phyloP scores from a whole-genome alignment of 2,113 vertebrate genomes.

The Ailuropoda melanoleuca region DNA sequence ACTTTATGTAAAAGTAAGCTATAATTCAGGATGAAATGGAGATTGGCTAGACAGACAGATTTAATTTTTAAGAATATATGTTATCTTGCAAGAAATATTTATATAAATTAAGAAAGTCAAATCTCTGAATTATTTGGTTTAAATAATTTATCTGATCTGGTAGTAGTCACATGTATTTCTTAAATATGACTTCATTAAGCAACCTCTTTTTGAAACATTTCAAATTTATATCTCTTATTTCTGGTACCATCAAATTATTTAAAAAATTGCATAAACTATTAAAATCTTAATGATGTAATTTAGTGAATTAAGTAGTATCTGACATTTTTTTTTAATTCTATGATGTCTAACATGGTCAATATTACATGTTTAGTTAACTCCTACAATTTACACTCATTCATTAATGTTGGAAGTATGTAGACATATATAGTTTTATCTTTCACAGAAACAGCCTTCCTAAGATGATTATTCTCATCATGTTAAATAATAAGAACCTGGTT shows the following conservation, averaged over 20 bases:
- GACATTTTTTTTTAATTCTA: neutral
- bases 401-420: neutral
- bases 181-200: conserved; percentile 67
- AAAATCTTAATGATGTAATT: neutral
- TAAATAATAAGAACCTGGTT: neutral
- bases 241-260: neutral
- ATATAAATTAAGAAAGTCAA: conserved; percentile 70
- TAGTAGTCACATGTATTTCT: conserved; percentile 51
- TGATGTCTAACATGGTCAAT: neutral
- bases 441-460: neutral
- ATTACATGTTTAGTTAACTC: neutral
- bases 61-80: conserved; percentile 83
- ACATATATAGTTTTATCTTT: neutral
- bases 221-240: conserved; percentile 32
- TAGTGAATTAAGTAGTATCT: conserved; percentile 48
- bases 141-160: conserved; percentile 66
- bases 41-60: conserved; percentile 69
- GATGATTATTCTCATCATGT: neutral
- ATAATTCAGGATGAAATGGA: conserved; percentile 83
- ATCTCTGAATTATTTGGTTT: conserved; percentile 76
- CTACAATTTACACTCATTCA: neutral
- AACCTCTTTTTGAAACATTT: conserved; percentile 57
- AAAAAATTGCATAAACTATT: neutral
- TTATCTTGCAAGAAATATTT: conserved; percentile 67
- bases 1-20: conserved; percentile 82